Conservation (phyloP, 2,797 vertebrate genomes). For the Pangasius mekongensis region DNA sequence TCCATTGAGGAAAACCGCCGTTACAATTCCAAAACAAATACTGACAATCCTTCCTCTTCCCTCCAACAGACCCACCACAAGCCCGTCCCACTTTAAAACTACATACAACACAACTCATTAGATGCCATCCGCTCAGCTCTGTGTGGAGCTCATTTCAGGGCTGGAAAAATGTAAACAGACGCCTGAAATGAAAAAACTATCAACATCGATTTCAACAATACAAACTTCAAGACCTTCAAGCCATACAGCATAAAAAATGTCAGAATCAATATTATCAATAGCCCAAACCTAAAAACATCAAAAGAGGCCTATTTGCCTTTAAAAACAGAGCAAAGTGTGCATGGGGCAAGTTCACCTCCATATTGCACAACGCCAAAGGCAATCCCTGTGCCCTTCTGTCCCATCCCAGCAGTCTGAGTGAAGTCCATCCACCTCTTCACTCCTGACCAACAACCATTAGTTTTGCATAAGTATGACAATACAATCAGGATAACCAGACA, state of each 20-base stretch:
- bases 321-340: conserved; percentile 38
- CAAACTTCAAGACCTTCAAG: neutral
- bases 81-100: neutral
- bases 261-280: conserved; percentile 1
- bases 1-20: no score
- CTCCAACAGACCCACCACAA: neutral
- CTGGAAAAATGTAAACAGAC: neutral
- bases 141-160: no score
- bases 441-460: neutral
- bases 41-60: neutral
- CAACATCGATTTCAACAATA: neutral
- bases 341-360: conserved; percentile 1
- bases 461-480: neutral
- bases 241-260: neutral
- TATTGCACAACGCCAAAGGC: conserved; percentile 45
- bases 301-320: conserved; percentile 38
- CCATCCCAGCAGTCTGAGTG: conserved; percentile 2
- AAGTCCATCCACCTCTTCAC: conserved; percentile 39
- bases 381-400: conserved; percentile 32
- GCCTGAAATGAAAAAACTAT: neutral
- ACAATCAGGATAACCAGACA: neutral
- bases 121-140: no score
- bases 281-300: conserved; percentile 5
- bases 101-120: neutral
- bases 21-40: neutral